Percentiles rank a stretch among this genome's conserved stretches.
Evolutionary conservation across 2,797 vertebrate species (phyloP).

Genomic region (Amblyopsis hoosieri): DNA sequence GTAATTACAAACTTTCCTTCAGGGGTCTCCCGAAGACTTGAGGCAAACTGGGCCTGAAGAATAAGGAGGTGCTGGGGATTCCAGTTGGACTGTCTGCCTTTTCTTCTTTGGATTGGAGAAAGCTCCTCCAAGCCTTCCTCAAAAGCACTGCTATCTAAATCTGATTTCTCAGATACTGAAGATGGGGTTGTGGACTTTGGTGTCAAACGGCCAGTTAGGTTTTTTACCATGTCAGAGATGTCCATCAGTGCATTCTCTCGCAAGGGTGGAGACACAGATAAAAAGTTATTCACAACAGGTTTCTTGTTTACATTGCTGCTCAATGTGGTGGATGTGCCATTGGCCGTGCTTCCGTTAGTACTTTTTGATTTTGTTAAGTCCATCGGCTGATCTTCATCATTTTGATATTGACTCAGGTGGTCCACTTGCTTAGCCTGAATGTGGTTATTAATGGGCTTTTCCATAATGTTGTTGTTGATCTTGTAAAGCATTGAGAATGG

Average conservation of each 20-base stretch:
- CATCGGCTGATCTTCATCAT: conserved; percentile 93
- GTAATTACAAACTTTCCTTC: conserved; percentile 95
- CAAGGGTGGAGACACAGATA: conserved; percentile 84
- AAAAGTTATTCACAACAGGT: conserved; percentile 72
- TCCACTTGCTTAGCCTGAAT: conserved; percentile 86
- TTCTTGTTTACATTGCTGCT: conserved; percentile 61
- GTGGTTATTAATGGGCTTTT: conserved; percentile 83
- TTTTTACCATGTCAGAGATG: conserved; percentile 99
- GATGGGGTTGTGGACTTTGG: conserved; percentile 97
- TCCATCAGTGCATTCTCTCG: conserved; percentile 96
- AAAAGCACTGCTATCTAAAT: conserved; percentile 90
- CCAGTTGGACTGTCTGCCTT: conserved; percentile 98
- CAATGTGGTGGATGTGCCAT: conserved; percentile 39
- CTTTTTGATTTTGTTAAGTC: conserved; percentile 97
- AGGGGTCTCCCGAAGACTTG: conserved; percentile 90
- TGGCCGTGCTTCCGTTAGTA: conserved; percentile 55
- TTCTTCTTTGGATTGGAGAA: conserved; percentile 93
- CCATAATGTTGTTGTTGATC: conserved; percentile 90
- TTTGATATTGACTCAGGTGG: conserved; percentile 85
- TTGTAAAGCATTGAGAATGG: conserved; percentile 95
- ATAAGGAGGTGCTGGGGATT: conserved; percentile 98
- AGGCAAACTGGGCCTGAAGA: conserved; percentile 96
- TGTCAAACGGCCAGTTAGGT: conserved; percentile 94
- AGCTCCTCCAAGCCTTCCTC: conserved; percentile 94
- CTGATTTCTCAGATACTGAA: conserved; percentile 93